phyloP scores from a whole-genome alignment of 1,140 invertebrate genomes.

The Drosophila mauritiana region DNA sequence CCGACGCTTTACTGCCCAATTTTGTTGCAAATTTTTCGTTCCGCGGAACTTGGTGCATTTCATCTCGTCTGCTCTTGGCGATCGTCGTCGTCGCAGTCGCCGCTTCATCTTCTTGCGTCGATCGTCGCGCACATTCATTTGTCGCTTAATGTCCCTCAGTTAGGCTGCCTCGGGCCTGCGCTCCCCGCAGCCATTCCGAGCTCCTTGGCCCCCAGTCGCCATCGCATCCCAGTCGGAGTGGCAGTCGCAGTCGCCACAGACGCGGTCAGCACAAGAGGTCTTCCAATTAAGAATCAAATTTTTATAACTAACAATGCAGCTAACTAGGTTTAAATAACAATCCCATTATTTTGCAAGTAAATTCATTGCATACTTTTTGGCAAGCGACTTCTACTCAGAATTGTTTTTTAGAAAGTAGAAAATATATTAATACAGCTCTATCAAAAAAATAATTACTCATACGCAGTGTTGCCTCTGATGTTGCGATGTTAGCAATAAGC shows the following conservation, averaged over 20 bases:
- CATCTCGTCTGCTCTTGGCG: constrained; percentile 70
- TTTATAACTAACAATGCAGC: too few species aligned
- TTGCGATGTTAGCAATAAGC: too few species aligned
- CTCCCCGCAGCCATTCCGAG: neutral
- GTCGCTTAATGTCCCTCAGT: constrained; percentile 81
- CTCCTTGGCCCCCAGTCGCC: constrained; percentile 9
- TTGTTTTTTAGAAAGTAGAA: neutral
- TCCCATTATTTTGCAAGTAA: neutral
- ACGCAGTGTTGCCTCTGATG: neutral
- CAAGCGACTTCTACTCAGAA: too few species aligned
- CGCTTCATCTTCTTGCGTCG: constrained; percentile 52
- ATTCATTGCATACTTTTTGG: neutral
- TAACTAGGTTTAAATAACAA: too few species aligned
- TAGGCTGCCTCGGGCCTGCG: constrained; percentile 42
- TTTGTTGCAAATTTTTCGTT: constrained; percentile 82
- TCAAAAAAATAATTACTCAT: neutral
- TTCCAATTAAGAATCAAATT: neutral
- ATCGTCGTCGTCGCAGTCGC: constrained; percentile 34
- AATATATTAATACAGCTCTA: neutral
- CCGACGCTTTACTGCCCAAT: constrained; percentile 77
- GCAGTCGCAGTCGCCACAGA: constrained; percentile 28
- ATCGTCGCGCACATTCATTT: constrained; percentile 80
- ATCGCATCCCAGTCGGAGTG: constrained; percentile 26
- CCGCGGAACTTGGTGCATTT: constrained; percentile 81
- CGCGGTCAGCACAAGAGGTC: constrained; percentile 2